Conservation (phyloP, 2,113 vertebrate species). For the Anser brachyrhynchus region DNA sequence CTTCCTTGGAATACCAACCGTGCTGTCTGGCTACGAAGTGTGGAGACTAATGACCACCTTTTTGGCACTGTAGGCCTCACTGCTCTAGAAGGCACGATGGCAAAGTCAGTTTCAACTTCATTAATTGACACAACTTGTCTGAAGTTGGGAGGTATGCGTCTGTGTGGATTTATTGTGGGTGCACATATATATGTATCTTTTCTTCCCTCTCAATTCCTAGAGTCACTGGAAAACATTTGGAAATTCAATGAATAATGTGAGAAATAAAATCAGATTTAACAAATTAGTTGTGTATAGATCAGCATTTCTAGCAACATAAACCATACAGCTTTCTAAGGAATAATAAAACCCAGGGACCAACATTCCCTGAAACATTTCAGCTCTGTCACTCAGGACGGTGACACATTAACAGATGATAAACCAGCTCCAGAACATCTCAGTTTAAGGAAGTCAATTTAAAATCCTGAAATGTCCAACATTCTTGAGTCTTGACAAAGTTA, state of each 20-base stretch:
- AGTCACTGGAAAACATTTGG: background rate
- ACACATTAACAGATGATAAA: background rate
- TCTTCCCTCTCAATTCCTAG: background rate
- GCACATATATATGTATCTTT: background rate
- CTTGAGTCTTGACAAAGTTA: background rate
- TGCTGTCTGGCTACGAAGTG: background rate
- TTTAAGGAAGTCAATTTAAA: background rate
- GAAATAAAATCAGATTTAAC: background rate
- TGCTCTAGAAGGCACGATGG: fast-evolving
- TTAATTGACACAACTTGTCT: background rate
- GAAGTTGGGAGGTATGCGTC: background rate
- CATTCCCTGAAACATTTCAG: background rate
- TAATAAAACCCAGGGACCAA: background rate
- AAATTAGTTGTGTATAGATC: background rate
- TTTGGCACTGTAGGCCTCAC: background rate
- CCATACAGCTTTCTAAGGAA: background rate
- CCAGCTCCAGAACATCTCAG: background rate
- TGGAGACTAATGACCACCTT: background rate
- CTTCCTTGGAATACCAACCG: background rate
- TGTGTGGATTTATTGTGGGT: background rate
- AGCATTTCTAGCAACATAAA: background rate
- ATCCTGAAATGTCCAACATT: background rate
- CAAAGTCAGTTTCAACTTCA: background rate
- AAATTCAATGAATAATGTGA: background rate
- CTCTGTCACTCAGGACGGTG: background rate